phyloP scores from a whole-genome alignment of 2,797 vertebrate species.

The Kryptolebias ocellatus region DNA sequence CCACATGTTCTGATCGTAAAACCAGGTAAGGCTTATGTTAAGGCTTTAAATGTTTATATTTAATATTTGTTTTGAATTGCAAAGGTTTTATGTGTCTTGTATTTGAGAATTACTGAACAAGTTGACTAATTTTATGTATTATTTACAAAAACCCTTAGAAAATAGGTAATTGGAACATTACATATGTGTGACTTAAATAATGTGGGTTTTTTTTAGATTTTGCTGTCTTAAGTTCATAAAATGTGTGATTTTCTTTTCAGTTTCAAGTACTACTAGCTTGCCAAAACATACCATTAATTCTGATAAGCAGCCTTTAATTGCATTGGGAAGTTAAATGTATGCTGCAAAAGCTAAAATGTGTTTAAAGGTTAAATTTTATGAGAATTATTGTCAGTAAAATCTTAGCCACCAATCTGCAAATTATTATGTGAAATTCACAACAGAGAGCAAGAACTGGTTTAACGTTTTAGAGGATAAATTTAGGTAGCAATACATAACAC shows the following conservation, averaged over 20 bases:
- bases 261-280: too few relatives aligned
- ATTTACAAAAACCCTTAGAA: not conserved
- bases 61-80: not conserved
- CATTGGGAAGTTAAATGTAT: too few relatives aligned
- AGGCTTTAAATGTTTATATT: not conserved
- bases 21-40: conserved; percentile 41
- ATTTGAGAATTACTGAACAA: not conserved
- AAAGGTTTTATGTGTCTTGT: not conserved
- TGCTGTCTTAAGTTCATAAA: not conserved
- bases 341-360: too few relatives aligned
- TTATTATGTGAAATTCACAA: not conserved
- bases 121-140: not conserved
- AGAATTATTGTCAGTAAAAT: too few relatives aligned
- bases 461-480: not conserved
- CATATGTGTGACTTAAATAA: too few relatives aligned
- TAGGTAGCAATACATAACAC: too few relatives aligned
- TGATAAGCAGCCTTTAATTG: too few relatives aligned
- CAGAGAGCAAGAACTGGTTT: not conserved
- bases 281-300: too few relatives aligned
- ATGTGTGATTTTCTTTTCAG: too few relatives aligned
- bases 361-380: too few relatives aligned
- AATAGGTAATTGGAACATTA: too few relatives aligned
- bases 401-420: not conserved
- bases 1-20: fast-evolving
- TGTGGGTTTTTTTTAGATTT: not conserved